phyloP scores from a whole-genome alignment of 2,888 invertebrate genomes.

The Aspidiotus rigidus region DNA sequence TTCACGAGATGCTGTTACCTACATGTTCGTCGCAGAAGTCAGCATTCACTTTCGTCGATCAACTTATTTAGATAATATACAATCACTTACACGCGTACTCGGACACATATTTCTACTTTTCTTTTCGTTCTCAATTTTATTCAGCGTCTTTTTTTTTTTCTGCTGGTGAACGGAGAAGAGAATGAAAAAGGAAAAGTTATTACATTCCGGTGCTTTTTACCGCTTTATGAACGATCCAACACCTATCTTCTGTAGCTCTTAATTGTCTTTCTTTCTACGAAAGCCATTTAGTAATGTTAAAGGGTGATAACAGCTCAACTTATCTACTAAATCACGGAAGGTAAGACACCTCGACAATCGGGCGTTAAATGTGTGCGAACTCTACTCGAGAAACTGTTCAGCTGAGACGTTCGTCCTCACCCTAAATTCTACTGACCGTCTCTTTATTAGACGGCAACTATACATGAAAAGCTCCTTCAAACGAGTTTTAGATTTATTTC shows the following conservation, averaged over 20 bases:
- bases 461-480: too few species aligned
- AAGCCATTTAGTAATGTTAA: slow-evolving; percentile 24
- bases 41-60: neutral
- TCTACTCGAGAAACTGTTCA: slow-evolving; percentile 17
- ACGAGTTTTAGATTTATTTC: too few species aligned
- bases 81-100: neutral
- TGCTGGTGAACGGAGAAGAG: neutral
- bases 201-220: slow-evolving; percentile 16
- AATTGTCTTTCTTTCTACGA: slow-evolving; percentile 25
- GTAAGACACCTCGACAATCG: slow-evolving; percentile 29
- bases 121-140: neutral
- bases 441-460: too few species aligned
- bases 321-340: slow-evolving; percentile 26
- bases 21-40: too few species aligned
- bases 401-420: slow-evolving; percentile 7
- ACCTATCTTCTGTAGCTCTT: slow-evolving; percentile 2
- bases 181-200: slow-evolving; percentile 12
- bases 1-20: too few species aligned
- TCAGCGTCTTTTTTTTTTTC: neutral
- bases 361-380: slow-evolving; percentile 19
- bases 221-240: slow-evolving; percentile 24
- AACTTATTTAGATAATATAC: slow-evolving; percentile 2
- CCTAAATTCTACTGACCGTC: too few species aligned
- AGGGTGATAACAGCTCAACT: slow-evolving; percentile 27
- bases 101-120: neutral